phyloP scores from a whole-genome alignment of 2,113 vertebrate species.

The Mobula birostris region DNA sequence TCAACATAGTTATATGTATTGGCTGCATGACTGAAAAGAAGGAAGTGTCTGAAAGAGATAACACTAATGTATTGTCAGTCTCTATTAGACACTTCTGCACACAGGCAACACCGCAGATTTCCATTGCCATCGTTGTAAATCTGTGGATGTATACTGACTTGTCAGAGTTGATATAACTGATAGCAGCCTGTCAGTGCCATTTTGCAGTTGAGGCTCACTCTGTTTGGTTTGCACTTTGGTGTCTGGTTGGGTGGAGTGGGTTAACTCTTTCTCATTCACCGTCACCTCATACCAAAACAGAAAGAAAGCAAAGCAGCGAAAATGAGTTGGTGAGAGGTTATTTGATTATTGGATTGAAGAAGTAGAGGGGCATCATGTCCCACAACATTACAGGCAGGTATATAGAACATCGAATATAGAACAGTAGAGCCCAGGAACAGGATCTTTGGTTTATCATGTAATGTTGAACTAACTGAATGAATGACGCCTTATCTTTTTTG shows the following conservation, averaged over 20 bases:
- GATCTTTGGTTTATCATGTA: too few species aligned
- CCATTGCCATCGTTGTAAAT: not conserved
- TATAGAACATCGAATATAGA: too few species aligned
- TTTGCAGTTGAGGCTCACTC: not conserved
- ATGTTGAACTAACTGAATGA: too few species aligned
- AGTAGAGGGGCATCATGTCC: too few species aligned
- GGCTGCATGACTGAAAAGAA: not conserved
- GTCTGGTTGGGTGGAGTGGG: not conserved
- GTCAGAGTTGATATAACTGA: not conserved
- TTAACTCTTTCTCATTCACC: not conserved
- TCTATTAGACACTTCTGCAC: not conserved
- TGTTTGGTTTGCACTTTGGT: not conserved
- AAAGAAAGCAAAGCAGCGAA: too few species aligned
- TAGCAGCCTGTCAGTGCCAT: not conserved
- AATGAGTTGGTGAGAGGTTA: too few species aligned
- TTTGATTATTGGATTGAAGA: too few species aligned
- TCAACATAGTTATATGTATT: not conserved
- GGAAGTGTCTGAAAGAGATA: not conserved
- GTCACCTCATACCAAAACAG: too few species aligned
- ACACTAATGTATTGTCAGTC: not conserved
- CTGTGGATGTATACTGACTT: not conserved
- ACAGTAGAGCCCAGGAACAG: too few species aligned
- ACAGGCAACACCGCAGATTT: not conserved
- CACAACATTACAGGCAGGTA: too few species aligned
- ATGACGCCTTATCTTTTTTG: too few species aligned